Evolutionary conservation across 2,888 invertebrate species (phyloP), one percentile per base, ranked within the genome.

Genomic region (Polydesmus complanatus): DNA sequence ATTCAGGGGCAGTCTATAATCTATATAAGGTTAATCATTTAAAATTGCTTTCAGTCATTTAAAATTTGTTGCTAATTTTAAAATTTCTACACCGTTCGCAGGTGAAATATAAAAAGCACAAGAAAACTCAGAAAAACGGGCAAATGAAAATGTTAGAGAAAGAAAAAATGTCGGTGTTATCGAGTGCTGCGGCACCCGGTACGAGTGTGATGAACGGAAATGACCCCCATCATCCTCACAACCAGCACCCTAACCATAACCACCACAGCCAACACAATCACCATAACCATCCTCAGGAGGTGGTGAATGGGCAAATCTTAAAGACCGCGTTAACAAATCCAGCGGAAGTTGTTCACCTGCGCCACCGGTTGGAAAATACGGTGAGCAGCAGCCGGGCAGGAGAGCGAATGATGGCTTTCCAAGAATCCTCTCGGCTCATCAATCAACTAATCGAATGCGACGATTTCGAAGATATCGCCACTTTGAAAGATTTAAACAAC

Each of bases 1-100:
- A 97, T 78, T 96, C 95, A 69, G 95, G 95, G 67, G 96, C 96
- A 66, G 96, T 98, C 64, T 98, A 97, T 77, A 97, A 96, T 77
- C 81, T 96, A 70, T 97, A 97, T 80, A 97, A 97, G 84, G 83
- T 83, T 71, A 62, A 51, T 51, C n/a, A n/a, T n/a, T n/a, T n/a
- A n/a, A n/a, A n/a, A 14, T 14, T 37, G 37, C 5, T 37, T 37
- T 37, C 37, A 37, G 14, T 37, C 14, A 14, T 37, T 37, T 8
- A 37, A 37, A 8, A 5, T 5, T 5, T 14, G 37, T 37, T 37
- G 37, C 14, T 37, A 8, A 37, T 37, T 51, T 51, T 11, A 51
- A 51, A 21, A n/a, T 51, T 18, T 48, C 48, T 11, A 54, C 2
- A 48, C 19, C 60, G 50, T 54, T 60, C 64, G 14, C 63, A 82